Evolutionary conservation across 2,113 vertebrate genomes (phyloP), one percentile per base, ranked within the genome.

Genomic region (Paedocypris sp.): DNA sequence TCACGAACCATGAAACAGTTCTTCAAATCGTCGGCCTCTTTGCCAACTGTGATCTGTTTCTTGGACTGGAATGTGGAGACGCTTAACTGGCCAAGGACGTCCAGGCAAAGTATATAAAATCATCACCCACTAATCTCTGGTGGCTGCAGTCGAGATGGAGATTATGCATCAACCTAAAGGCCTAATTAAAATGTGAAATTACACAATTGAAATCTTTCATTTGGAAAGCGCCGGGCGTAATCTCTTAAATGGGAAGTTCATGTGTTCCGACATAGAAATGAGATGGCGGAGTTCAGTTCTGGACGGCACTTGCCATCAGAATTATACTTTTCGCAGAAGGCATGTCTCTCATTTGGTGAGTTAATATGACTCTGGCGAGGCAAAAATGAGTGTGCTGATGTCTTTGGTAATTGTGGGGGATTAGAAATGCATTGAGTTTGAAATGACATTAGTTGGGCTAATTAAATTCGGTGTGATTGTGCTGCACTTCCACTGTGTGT

Each of bases 351-450:
- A 43, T 31, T 45, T 39, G 46, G 59, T 20, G 18, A 31, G 52
- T 52, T 61, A 61, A 56, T 50, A 47, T 49, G n/a, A 26, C 49
- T 61, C 26, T 60, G 6, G 41, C 42, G 12, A 48, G 23, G 36
- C 48, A 43, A 35, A n/a, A 62, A 52, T 26, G 39, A 58, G 38
- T 46, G 20, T 59, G 39, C 58, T 54, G 64, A 62, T 63, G 60
- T 65, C 64, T 64, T 66, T 64, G 35, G 48, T 70, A 64, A 73
- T 70, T 67, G 62, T 25, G 25, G 25, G 28, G 31, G 51, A 70
- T 73, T 70, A 65, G 46, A 70, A 70, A 73, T 70, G 67, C 64
- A 64, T 60, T 64, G 68, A 53, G 50, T 68, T 67, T 65, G 64
- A 74, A 64, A 67, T 31, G 38, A 67, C 49, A 62, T 46, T 54